phyloP scores from a whole-genome alignment of 2,888 invertebrate species.

The Hofmannophila pseudospretella region DNA sequence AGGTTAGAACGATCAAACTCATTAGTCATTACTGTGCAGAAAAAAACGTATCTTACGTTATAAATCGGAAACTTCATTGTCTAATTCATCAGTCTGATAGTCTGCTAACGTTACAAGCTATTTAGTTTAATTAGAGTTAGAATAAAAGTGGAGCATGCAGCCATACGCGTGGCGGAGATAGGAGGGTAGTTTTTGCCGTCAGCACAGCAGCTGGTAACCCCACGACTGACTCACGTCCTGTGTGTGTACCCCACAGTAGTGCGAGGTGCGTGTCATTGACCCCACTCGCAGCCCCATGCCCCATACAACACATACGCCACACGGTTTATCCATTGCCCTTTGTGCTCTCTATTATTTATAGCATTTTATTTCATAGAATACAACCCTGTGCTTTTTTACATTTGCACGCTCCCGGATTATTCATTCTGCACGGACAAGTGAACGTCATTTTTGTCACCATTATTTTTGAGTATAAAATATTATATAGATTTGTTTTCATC shows the following conservation, averaged over 20 bases:
- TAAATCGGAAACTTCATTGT: no score
- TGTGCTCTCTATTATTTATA: conserved; percentile 64
- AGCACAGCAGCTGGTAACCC: conserved; percentile 76
- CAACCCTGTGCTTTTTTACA: conserved; percentile 43
- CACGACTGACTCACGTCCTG: conserved; percentile 74
- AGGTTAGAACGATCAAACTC: background rate
- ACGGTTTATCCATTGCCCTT: conserved; percentile 66
- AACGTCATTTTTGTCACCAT: conserved; percentile 20
- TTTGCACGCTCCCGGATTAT: conserved; percentile 43
- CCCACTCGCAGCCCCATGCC: conserved; percentile 70
- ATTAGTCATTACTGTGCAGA: conserved; percentile 1
- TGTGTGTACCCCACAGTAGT: conserved; percentile 61
- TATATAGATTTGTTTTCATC: no score
- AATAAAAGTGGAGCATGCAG: conserved; percentile 32
- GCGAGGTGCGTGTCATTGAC: conserved; percentile 75
- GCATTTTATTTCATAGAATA: conserved; percentile 48
- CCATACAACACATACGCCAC: conserved; percentile 55
- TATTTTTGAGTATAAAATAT: background rate
- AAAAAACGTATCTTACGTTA: no score
- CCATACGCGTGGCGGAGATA: conserved; percentile 15
- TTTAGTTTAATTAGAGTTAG: conserved; percentile 34
- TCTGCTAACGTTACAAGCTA: conserved; percentile 17
- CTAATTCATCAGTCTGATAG: conserved; percentile 12
- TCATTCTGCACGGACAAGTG: conserved; percentile 46
- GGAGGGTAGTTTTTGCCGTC: conserved; percentile 69